Evolutionary conservation across 2,797 vertebrate species (phyloP), one percentile per base, ranked within the genome.

Genomic region (Apogon talboti): DNA sequence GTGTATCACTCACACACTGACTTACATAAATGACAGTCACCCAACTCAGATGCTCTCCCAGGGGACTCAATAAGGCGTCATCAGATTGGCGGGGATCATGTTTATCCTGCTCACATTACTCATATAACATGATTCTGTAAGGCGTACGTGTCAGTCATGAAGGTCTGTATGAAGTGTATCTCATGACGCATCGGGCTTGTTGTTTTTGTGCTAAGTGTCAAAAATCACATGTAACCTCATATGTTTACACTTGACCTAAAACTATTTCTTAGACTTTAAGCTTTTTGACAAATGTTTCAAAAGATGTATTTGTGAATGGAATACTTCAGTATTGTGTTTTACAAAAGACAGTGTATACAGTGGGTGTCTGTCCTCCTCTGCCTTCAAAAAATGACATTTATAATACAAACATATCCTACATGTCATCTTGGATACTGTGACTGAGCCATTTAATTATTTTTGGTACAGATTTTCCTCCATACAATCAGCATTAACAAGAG

Each of bases 1-100:
- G 21, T 5, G 7, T 72, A 68, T 86, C 81, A n/a, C 37, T 64
- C 41, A 67, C 77, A 60, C 11, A 3, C 49, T 18, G 11, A 15
- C 74, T 85, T 81, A 79, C 70, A 52, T 79, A 71, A 78, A 79
- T 64, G 43, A 66, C 44, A 40, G 41, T 69, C 33, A 13, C 12
- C 45, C 38, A 38, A 46, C 71, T 78, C 46, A 48, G 14, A 45
- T 19, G 45, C 11, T 11, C 16, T 67, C 77, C 62, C 6, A 0
- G 42, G 55, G 78, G 78, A 75, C 45, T 53, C 21, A n/a, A 30
- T 11, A 4, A 37, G 41, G 45, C 58, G 63, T 75, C 62, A 61
- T 54, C 50, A 11, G 21, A 55, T 53, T 6, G 9, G 35, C 54
- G 7, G 18, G 71, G 50, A 61, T 80, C 71, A 33, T 60, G 63